These are phyloP conservation scores for Gasterosteus aculeatus DNA, from an alignment of 2,113 vertebrate genomes.

Conservation along the genomic window DNA sequence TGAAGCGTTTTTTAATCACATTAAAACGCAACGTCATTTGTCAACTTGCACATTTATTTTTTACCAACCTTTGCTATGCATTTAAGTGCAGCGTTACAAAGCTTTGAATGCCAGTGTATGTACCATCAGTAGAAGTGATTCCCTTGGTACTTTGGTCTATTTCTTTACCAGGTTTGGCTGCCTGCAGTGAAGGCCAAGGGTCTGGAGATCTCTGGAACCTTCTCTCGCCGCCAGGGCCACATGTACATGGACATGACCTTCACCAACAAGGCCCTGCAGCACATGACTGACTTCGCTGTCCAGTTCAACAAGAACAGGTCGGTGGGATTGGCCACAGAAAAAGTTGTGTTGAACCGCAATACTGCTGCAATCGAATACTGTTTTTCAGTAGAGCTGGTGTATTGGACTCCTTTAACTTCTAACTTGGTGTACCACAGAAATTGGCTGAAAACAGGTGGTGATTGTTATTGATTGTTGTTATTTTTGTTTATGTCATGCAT, in stretches of 20 bases:
- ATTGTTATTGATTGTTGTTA: background rate
- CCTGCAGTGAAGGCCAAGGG: conserved; percentile 98
- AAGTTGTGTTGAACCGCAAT: background rate
- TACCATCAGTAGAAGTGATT: background rate
- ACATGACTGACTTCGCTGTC: conserved; percentile 98
- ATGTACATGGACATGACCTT: conserved; percentile 99
- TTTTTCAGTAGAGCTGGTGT: background rate
- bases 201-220: conserved; percentile 95
- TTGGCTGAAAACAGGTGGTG: background rate
- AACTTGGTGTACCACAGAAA: background rate
- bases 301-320: conserved; percentile 99
- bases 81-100: background rate
- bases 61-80: no score
- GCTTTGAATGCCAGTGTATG: background rate
- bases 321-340: conserved; percentile 33
- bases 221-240: conserved; percentile 95
- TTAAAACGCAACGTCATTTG: no score
- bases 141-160: background rate
- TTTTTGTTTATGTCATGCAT: background rate
- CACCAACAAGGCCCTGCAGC: conserved; percentile 97
- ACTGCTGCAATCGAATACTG: background rate
- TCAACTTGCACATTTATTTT: no score
- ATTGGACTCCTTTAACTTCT: background rate
- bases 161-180: conserved; percentile 88
- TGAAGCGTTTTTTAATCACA: no score